Base-by-base conservation (phyloP, 2,888 invertebrate species). In the Agapostemon virescens region DNA sequence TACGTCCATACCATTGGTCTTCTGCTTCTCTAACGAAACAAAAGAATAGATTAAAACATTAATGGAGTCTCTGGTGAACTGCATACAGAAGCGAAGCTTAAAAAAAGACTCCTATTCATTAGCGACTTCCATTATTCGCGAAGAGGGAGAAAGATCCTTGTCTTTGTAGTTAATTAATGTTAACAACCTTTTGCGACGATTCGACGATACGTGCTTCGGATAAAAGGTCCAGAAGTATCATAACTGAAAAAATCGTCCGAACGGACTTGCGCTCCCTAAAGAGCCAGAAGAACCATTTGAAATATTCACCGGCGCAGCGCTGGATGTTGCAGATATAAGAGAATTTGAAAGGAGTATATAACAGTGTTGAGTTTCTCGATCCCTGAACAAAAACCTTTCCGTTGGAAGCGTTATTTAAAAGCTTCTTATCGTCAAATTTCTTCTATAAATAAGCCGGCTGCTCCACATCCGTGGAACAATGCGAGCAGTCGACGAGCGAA, bases 231-330 rank as follows among this genome's bases (percentile, higher is more conserved):
- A 36, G 7, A 15, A 5, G 49, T 61, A 66, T 26, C 40, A 23
- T 33, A 23, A 64, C 36, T 30, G 40, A 30, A 69, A 42, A 40
- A 20, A 55, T 49, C 30, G 42, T 9, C 61, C 66, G 40, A 68
- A 79, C 63, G 71, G 49, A 68, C 66, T 45, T 17, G 36, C 20
- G 36, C 38, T 15, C 15, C 15, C 42, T 23, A 23, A 79, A 69
- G 73, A 58, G 30, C 15, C 61, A 33, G 58, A 61, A 58, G 58
- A 69, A 15, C 40, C 66, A 42, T 52, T 66, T 80, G 61, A 79
- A 79, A 77, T 71, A 77, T 79, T 79, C 79, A 79, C 20, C 77
- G 36, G 23, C 61, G 70, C 63, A 52, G 71, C 68, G 49, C 49
- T 13, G 69, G 66, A 79, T 26, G 49, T 49, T 64, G 76, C 42